These are phyloP conservation scores for Drosophila borborema DNA, from an alignment of 2,888 invertebrate genomes.

Conservation along the genomic window DNA sequence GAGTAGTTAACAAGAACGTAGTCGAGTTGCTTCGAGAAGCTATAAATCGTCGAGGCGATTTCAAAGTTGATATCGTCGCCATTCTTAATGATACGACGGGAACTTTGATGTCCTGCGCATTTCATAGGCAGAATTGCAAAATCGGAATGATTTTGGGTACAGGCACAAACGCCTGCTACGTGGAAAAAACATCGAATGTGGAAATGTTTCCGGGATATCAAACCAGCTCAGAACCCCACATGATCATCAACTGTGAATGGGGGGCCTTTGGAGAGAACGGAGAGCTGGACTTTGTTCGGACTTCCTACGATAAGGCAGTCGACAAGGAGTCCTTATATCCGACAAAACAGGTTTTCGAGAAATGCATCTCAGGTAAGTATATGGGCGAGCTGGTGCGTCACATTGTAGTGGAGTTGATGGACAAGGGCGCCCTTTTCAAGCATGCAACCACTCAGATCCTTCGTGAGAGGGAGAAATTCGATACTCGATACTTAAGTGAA, in stretches of 20 bases:
- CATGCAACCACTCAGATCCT: slow-evolving; percentile 38
- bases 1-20: slow-evolving; percentile 95
- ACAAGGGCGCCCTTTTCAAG: slow-evolving; percentile 86
- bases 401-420: slow-evolving; percentile 92
- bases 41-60: slow-evolving; percentile 91
- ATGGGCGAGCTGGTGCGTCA: slow-evolving; percentile 97
- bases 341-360: slow-evolving; percentile 94
- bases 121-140: slow-evolving; percentile 90
- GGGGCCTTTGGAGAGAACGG: slow-evolving; percentile 98
- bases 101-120: slow-evolving; percentile 95
- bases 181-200: slow-evolving; percentile 90
- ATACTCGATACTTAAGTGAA: slow-evolving; percentile 97
- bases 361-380: slow-evolving; percentile 95
- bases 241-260: slow-evolving; percentile 97
- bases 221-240: slow-evolving; percentile 74
- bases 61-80: slow-evolving; percentile 92
- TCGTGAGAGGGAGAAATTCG: slow-evolving; percentile 87
- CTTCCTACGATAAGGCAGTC: slow-evolving; percentile 91
- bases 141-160: slow-evolving; percentile 92
- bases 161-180: slow-evolving; percentile 97
- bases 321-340: slow-evolving; percentile 93
- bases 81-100: slow-evolving; percentile 97
- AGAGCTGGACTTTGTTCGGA: slow-evolving; percentile 92
- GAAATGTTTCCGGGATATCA: slow-evolving; percentile 88
- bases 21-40: slow-evolving; percentile 94